These are phyloP conservation scores for Orussus abietinus DNA, from an alignment of 1,140 invertebrate genomes.

Conservation along the genomic window DNA sequence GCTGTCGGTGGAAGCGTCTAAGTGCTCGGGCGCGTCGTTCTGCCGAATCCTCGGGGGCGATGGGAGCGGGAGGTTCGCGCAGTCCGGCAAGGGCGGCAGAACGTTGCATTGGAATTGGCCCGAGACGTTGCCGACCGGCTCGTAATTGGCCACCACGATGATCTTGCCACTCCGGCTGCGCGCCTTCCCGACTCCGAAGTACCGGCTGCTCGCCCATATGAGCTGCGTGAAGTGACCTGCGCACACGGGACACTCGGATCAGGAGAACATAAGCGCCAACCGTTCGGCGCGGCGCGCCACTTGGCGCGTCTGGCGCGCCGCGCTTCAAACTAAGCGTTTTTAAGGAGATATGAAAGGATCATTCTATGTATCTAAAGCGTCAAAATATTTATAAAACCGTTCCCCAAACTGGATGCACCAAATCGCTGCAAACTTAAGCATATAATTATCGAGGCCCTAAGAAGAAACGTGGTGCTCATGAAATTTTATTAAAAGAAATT, in stretches of 20 bases:
- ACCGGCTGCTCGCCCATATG: conserved; percentile 75
- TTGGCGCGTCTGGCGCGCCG: too few species aligned
- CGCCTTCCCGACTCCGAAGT: conserved; percentile 81
- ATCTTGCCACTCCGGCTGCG: conserved; percentile 70
- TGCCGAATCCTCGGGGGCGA: conserved; percentile 27
- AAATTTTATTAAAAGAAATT: too few species aligned
- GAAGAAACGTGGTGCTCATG: too few species aligned
- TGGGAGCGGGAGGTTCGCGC: conserved; percentile 46
- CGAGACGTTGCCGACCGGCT: conserved; percentile 72
- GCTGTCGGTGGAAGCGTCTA: conserved; percentile 39
- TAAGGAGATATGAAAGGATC: too few species aligned
- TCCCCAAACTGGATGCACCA: too few species aligned
- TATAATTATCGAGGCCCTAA: too few species aligned
- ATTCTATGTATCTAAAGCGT: too few species aligned
- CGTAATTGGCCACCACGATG: conserved; percentile 79
- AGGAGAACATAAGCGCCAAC: conserved; percentile 15
- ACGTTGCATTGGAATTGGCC: conserved; percentile 76
- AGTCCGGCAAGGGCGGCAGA: conserved; percentile 63
- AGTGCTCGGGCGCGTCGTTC: conserved; percentile 23
- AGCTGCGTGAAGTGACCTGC: conserved; percentile 88
- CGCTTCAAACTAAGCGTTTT: too few species aligned
- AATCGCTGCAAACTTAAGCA: too few species aligned
- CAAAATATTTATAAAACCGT: too few species aligned
- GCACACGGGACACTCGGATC: conserved; percentile 22
- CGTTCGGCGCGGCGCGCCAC: too few species aligned